phyloP scores from a whole-genome alignment of 37 sponge, comb jelly and placozoan genomes.

The Cladorhizidae sp. region DNA sequence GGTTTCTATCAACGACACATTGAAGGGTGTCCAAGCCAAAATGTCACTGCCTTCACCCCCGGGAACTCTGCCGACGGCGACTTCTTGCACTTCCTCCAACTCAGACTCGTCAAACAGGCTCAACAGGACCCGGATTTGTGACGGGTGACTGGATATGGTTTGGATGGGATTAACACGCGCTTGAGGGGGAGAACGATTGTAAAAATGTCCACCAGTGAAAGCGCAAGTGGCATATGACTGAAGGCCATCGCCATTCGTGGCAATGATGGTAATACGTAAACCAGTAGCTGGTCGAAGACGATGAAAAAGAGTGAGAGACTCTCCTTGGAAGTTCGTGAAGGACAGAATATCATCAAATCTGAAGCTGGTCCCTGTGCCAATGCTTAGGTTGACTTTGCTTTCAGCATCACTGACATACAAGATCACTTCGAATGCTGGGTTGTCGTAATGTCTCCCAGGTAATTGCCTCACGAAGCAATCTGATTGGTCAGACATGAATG shows the following conservation, averaged over 20 bases:
- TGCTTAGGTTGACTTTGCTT: conserved; percentile 29
- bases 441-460: conserved; percentile 33
- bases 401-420: conserved; percentile 48
- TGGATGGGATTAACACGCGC: conserved; percentile 64
- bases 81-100: conserved; percentile 36
- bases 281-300: conserved; percentile 13
- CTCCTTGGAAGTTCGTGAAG: conserved; percentile 27
- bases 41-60: conserved; percentile 62
- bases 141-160: conserved; percentile 54
- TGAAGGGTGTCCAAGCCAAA: conserved; percentile 50
- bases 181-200: conserved; percentile 70
- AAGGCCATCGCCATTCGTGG: conserved; percentile 38
- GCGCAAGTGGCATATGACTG: conserved; percentile 29
- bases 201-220: conserved; percentile 9
- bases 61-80: conserved; percentile 69
- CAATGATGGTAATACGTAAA: conserved; percentile 33
- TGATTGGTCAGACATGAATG: conserved; percentile 20
- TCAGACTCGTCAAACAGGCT: conserved; percentile 69
- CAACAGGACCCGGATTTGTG: conserved; percentile 49
- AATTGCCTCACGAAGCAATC: conserved; percentile 68
- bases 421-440: conserved; percentile 74
- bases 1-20: conserved; percentile 6
- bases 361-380: conserved; percentile 14
- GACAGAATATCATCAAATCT: conserved; percentile 30
- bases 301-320: conserved; percentile 33